Base-by-base conservation (phyloP, 2,888 invertebrate genomes). In the Lissocephala sabroskyi region DNA sequence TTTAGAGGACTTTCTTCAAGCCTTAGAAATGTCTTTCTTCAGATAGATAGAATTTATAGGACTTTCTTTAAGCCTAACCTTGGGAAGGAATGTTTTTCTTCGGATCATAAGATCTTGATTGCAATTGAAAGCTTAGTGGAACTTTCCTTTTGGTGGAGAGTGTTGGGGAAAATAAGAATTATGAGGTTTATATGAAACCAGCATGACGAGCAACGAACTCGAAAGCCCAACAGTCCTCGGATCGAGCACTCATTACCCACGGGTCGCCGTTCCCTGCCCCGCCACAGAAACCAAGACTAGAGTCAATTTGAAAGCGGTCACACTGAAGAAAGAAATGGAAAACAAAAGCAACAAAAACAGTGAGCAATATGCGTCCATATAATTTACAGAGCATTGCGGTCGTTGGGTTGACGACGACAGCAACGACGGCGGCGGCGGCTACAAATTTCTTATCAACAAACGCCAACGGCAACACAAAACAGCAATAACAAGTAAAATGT, bases 201-300 rank as follows among this genome's bases (percentile, higher is more conserved):
- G 74, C 74, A 74, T 74, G 71, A 74, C 74, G 74, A 77, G 54
- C 75, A 71, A 62, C 73, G 78, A 74, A 75, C 78, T 39, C 62
- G 58, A 75, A 61, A 55, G 47, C 62, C 37, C 18, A 52, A 71
- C 45, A 35, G 3, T 3, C 41, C 49, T 29, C 36, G 28, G 42
- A 35, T 16, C 23, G 11, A 49, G 6, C 32, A 49, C 48, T 43
- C 47, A 40, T 47, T 37, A 19, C n/a, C 17, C 19, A 18, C 37
- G 37, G 37, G 19, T n/a, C n/a, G n/a, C n/a, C n/a, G n/a, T n/a
- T n/a, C 18, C 19, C 37, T 16, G 36, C 10, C 37, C 13, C n/a
- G 11, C 3, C 6, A 17, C 4, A 16, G 35, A 11, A 10, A 35
- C 35, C 35, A 35, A 16, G 17, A 23, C 4, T 23, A 7, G n/a